Conservation (phyloP, 2,888 invertebrate genomes). For the Tetragnatha montana region DNA sequence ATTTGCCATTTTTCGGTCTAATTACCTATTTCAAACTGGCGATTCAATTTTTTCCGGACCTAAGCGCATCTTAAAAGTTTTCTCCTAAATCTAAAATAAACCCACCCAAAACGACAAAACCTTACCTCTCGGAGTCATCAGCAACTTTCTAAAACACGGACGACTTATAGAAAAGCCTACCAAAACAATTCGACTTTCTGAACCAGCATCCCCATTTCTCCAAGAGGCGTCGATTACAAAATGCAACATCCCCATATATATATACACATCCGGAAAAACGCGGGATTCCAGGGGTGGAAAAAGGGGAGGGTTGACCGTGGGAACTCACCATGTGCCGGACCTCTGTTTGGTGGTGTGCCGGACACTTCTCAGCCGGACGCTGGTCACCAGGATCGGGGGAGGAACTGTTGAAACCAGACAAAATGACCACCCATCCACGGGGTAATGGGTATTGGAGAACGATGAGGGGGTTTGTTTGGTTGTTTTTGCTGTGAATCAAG, state of each 20-base stretch:
- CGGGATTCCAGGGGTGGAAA: background rate
- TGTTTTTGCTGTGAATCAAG: too few relatives aligned
- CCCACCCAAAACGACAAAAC: too few relatives aligned
- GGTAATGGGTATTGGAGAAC: background rate
- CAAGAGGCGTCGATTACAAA: conserved; percentile 10
- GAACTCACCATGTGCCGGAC: conserved; percentile 48
- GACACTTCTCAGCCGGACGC: conserved; percentile 55
- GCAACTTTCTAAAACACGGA: too few relatives aligned
- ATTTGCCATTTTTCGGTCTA: too few relatives aligned
- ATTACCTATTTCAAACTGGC: too few relatives aligned
- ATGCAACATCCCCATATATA: conserved; percentile 16
- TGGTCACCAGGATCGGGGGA: conserved; percentile 48
- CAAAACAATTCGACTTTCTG: background rate
- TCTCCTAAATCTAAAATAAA: background rate
- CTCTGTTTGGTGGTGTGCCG: conserved; percentile 29
- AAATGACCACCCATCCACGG: too few relatives aligned
- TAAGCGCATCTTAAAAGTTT: too few relatives aligned
- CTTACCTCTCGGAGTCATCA: conserved; percentile 56
- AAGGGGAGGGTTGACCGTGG: conserved; percentile 29
- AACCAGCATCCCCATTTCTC: background rate
- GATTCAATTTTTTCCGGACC: too few relatives aligned
- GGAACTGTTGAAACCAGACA: too few relatives aligned
- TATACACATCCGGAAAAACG: conserved; percentile 23
- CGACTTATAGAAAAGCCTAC: too few relatives aligned
- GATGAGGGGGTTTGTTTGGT: too few relatives aligned